Evolutionary conservation across 2,113 vertebrate genomes (phyloP).

Genomic region (Rostratula benghalensis): DNA sequence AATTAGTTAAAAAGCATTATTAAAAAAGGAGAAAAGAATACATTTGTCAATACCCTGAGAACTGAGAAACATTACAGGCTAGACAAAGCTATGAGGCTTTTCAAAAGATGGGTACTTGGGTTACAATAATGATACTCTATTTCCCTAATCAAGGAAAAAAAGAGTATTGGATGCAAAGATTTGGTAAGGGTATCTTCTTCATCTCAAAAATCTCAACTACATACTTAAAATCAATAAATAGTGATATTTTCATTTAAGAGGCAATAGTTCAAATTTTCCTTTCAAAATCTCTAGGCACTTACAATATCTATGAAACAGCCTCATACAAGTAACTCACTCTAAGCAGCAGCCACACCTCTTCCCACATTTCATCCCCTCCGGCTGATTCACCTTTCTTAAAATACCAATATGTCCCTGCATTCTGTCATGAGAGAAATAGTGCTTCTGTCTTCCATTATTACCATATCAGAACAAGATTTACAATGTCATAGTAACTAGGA

Average conservation of each 20-base stretch:
- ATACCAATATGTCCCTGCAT: neutral
- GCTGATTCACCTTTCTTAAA: neutral
- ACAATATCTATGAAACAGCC: neutral
- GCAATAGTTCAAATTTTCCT: neutral
- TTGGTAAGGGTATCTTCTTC: neutral
- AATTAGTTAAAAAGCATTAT: neutral
- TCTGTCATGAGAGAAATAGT: neutral
- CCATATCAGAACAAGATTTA: neutral
- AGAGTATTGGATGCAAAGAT: neutral
- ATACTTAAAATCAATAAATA: neutral
- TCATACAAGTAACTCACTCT: neutral
- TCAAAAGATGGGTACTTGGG: neutral
- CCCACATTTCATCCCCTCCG: neutral
- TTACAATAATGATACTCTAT: neutral
- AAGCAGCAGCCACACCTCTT: neutral
- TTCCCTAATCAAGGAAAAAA: neutral
- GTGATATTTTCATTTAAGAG: neutral
- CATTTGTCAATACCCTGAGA: neutral
- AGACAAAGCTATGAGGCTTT: neutral
- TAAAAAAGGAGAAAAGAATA: neutral
- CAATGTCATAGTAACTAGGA: neutral
- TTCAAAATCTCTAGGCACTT: neutral
- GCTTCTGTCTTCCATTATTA: neutral
- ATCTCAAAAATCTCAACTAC: neutral
- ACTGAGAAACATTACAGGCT: neutral